phyloP scores from a whole-genome alignment of 2,797 vertebrate genomes.

The Threskiornis aethiopicus region DNA sequence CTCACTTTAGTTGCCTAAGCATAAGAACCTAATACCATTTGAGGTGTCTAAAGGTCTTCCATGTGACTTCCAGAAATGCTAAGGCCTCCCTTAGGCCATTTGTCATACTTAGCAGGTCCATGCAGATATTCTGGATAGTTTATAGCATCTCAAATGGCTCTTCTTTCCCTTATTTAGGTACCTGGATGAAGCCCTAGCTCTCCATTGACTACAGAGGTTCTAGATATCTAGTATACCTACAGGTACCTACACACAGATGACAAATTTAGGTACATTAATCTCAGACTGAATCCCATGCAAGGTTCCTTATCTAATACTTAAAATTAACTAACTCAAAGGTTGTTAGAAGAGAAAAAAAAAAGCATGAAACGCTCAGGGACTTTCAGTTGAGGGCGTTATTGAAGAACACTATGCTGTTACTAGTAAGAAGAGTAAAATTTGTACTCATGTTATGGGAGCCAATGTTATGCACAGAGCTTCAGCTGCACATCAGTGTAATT shows the following conservation, averaged over 20 bases:
- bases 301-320: not conserved
- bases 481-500: not conserved
- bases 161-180: not conserved
- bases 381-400: not conserved
- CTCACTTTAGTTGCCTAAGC: not conserved
- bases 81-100: not conserved
- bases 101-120: not conserved
- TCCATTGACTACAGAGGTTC: not conserved
- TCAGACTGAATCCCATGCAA: not conserved
- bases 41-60: not conserved
- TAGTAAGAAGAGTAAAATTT: not conserved
- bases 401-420: not conserved
- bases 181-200: not conserved
- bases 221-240: not conserved
- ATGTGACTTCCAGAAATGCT: not conserved
- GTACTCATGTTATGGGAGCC: not conserved
- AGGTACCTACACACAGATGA: not conserved
- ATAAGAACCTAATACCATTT: not conserved
- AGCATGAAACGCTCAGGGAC: not conserved
- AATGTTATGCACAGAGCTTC: not conserved
- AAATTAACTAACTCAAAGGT: not conserved
- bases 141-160: not conserved
- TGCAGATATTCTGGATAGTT: not conserved
- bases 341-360: not conserved
- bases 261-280: not conserved